Base-by-base conservation (phyloP, 2,888 invertebrate genomes). In the Pyrgus malvae region DNA sequence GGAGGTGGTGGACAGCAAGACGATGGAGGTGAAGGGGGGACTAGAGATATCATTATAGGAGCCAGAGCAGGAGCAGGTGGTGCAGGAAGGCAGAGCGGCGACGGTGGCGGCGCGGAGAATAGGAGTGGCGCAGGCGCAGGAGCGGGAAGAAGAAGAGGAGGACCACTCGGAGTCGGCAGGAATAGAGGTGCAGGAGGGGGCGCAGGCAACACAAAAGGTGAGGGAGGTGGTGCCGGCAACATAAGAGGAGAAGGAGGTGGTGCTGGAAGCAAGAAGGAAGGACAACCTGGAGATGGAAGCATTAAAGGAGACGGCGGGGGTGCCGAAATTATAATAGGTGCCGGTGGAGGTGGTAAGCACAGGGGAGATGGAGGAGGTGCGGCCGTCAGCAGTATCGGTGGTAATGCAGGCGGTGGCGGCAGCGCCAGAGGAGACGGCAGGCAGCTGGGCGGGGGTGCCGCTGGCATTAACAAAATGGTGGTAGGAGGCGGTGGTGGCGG, bases 401-500 rank as follows among this genome's bases (percentile, higher is more conserved):
- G 65, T 2, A 72, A 44, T 1, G 66, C 55, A 0, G 73, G 70
- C 0, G 76, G 68, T 0, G 73, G 70, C 0, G 74, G 67, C 3
- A 72, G 56, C 0, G 72, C 60, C 0, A 72, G 59, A 11, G 65
- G 9, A 3, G 23, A 65, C 4, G 76, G 69, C 3, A 70, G 68
- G 1, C 61, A 61, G 6, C 72, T 63, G 0, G 72, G 64, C 0
- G 82, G 78, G 0, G 78, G 72, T 0, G 67, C 63, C 0, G 83
- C 79, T 8, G 86, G 86, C 76, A 85, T 70, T 55, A 87, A 57
- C 46, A 87, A 69, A 8, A 86, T 80, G 0, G 85, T 81, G 0
- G 79, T 67, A 3, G 83, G 81, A 0, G 75, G 75, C 8, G 74
- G 71, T 1, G 70, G 76, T 8, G 75, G 79, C 17, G 71, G 59